phyloP scores from a whole-genome alignment of 2,797 vertebrate genomes.

The Percopsis omiscomaycus region DNA sequence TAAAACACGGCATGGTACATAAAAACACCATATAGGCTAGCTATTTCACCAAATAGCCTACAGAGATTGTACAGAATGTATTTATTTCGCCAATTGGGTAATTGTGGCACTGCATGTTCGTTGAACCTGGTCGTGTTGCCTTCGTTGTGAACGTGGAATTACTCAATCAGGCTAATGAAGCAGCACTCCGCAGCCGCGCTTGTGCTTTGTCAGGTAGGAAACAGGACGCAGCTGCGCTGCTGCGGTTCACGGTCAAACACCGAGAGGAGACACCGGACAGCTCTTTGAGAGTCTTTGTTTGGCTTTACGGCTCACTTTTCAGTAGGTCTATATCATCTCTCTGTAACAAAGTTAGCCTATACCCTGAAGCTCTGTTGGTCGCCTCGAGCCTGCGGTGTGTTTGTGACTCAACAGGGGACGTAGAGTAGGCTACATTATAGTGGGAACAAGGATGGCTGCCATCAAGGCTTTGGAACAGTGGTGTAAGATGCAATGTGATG shows the following conservation, averaged over 20 bases:
- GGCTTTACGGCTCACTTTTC: neutral
- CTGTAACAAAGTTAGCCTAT: conserved; percentile 22
- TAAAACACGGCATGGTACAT: no score
- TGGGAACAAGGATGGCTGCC: conserved; percentile 82
- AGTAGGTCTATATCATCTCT: conserved; percentile 14
- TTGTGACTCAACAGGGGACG: neutral
- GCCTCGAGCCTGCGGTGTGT: neutral
- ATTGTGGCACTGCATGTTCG: no score
- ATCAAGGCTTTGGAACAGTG: conserved; percentile 91
- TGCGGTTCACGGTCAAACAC: conserved; percentile 37
- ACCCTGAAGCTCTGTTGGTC: conserved; percentile 5
- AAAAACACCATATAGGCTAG: no score
- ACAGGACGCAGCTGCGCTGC: conserved; percentile 69
- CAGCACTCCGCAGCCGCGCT: no score
- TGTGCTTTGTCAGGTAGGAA: conserved; percentile 33
- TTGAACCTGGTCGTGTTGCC: no score
- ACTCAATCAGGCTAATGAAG: no score
- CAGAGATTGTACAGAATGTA: no score
- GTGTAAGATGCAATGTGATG: conserved; percentile 89
- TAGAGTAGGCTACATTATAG: neutral
- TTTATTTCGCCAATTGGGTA: no score
- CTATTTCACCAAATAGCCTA: no score
- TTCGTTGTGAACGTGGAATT: no score
- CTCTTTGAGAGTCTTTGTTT: conserved; percentile 1
- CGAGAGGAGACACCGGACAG: neutral